phyloP scores from a whole-genome alignment of 1,140 invertebrate genomes.

The Hypothenemus hampei region DNA sequence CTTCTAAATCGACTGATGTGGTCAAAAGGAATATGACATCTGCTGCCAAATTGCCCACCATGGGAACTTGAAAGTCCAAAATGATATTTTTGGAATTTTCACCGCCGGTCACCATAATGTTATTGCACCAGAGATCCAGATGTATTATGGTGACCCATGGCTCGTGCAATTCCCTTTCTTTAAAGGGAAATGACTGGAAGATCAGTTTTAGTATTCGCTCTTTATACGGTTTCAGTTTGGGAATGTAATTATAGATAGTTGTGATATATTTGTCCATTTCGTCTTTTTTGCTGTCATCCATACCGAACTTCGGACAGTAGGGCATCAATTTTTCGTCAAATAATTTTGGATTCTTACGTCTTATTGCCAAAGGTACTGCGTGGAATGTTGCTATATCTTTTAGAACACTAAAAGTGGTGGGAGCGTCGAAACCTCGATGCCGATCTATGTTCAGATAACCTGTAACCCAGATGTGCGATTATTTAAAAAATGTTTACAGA shows the following conservation, averaged over 20 bases:
- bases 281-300: neutral
- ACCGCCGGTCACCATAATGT: slow-evolving; percentile 49
- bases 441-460: slow-evolving; percentile 47
- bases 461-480: no score
- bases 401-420: slow-evolving; percentile 44
- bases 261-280: neutral
- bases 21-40: slow-evolving; percentile 54
- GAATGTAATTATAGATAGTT: neutral
- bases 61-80: slow-evolving; percentile 8
- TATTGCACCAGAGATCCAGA: slow-evolving; percentile 58
- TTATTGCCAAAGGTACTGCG: slow-evolving; percentile 49
- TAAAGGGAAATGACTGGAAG: neutral
- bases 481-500: no score
- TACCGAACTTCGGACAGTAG: slow-evolving; percentile 25
- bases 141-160: slow-evolving; percentile 51
- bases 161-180: slow-evolving; percentile 33
- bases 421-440: slow-evolving; percentile 45
- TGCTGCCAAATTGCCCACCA: slow-evolving; percentile 43
- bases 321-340: slow-evolving; percentile 44
- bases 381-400: slow-evolving; percentile 50
- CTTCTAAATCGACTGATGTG: slow-evolving; percentile 43
- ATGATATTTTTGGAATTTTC: slow-evolving; percentile 7
- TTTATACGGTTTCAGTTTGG: slow-evolving; percentile 4
- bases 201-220: slow-evolving; percentile 1
- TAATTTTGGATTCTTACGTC: slow-evolving; percentile 45